A percentile compares a stretch with the other conserved stretches of the same genome.
phyloP scores from a whole-genome alignment of 2,797 vertebrate genomes.

The Aplochiton taeniatus region DNA sequence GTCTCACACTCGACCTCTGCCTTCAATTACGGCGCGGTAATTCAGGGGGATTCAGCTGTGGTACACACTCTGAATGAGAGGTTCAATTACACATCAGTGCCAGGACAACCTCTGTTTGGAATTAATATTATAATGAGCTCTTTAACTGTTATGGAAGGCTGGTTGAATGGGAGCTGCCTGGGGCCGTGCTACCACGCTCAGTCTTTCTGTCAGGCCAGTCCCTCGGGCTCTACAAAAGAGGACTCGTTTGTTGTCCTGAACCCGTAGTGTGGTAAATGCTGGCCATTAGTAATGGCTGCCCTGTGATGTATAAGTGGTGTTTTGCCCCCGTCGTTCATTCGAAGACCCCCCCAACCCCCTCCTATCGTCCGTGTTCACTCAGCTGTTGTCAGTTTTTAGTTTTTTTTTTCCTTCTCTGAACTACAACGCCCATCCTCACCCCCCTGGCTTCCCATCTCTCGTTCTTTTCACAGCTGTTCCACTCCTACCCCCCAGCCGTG shows the following conservation, averaged over 20 bases:
- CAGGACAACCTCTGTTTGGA: constrained; percentile 29
- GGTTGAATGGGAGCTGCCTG: too few relatives aligned
- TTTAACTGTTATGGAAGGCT: too few relatives aligned
- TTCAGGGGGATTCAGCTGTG: constrained; percentile 27
- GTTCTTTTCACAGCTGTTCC: constrained; percentile 85
- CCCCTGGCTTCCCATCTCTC: constrained; percentile 14
- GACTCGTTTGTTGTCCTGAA: too few relatives aligned
- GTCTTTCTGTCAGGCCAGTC: too few relatives aligned
- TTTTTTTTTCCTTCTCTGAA: not conserved
- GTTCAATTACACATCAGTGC: constrained; percentile 18
- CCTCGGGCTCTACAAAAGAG: too few relatives aligned
- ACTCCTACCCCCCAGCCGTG: constrained; percentile 94
- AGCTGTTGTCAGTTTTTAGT: not conserved
- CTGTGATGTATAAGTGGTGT: too few relatives aligned
- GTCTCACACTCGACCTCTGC: constrained; percentile 25
- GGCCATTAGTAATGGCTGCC: too few relatives aligned
- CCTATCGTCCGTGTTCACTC: not conserved
- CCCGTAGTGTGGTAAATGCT: too few relatives aligned
- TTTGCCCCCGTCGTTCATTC: too few relatives aligned
- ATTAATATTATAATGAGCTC: not conserved
- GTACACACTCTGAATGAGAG: constrained; percentile 15
- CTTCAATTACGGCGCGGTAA: constrained; percentile 8
- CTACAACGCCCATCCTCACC: constrained; percentile 22
- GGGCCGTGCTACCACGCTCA: too few relatives aligned
- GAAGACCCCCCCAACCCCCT: too few relatives aligned